These are phyloP conservation scores for Smutsia temminckii DNA, from an alignment of 2,797 vertebrate species.

Conservation along the genomic window DNA sequence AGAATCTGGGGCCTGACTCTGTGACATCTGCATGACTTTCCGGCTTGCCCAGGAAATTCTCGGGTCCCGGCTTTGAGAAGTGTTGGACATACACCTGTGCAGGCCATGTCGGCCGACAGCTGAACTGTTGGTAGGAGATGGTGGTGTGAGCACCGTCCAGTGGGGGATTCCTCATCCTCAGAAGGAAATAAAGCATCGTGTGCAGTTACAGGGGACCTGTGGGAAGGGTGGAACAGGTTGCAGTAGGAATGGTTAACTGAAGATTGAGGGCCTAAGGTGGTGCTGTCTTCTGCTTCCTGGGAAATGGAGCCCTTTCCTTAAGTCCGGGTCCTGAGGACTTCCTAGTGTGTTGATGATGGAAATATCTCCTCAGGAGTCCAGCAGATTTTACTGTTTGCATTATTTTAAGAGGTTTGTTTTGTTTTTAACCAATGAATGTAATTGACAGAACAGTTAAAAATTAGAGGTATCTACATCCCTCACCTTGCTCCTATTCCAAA, in stretches of 20 bases:
- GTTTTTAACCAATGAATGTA: neutral
- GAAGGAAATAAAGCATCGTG: neutral
- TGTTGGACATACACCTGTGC: neutral
- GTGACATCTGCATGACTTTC: neutral
- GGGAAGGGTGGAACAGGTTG: neutral
- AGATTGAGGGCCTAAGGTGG: neutral
- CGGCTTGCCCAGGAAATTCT: neutral
- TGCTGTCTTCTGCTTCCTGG: accelerated
- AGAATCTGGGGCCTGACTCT: neutral
- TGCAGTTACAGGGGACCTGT: too few species aligned
- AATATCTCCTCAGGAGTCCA: neutral
- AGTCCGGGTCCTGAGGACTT: neutral
- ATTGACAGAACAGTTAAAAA: neutral
- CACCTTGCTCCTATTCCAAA: neutral
- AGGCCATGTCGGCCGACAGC: neutral
- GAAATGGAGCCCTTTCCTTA: neutral
- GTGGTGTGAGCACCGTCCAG: accelerated
- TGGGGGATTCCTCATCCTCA: neutral
- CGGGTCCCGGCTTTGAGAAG: neutral
- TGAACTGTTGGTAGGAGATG: neutral
- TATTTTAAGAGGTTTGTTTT: neutral
- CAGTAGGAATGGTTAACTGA: neutral
- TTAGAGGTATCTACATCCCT: neutral
- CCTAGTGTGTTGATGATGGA: neutral
- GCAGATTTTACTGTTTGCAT: neutral